Base-by-base conservation (phyloP, 2,797 vertebrate species). In the Pangasius djambal region DNA sequence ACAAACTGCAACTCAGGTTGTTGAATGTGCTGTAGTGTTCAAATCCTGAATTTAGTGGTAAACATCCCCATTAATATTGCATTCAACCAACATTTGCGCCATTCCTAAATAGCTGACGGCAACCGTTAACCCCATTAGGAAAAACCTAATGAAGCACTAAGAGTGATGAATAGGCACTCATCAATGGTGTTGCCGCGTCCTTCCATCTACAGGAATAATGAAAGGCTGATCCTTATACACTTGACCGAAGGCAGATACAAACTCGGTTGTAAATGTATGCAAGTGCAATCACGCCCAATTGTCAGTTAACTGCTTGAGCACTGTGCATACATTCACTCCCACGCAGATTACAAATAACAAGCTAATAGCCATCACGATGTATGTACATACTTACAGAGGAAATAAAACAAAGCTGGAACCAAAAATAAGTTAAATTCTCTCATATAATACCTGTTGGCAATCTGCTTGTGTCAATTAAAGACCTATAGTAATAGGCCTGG, bases 381-480 rank as follows among this genome's bases (percentile, higher is more conserved):
- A 96, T 96, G 88, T 95, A 96, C 95, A 96, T 92, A 95, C 92
- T 92, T 95, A 95, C 94, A 63, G 65, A 83, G 95, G 93, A 93
- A 90, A 90, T 89, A 85, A n/a, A 90, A 87, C 86, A 83, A 44
- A 48, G 81, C 22, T 82, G 91, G 91, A 91, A 90, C 87, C 65
- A 95, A 86, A 94, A 96, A 97, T 96, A 96, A 97, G 92, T 96
- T 96, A 96, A 94, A 94, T 94, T 86, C 92, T 93, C 92, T 95
- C 91, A 95, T 94, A 94, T 93, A 95, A 95, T 93, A 93, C 91
- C 90, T 91, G 91, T 81, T 90, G 90, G 92, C 91, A 81, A 88
- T 81, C 78, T 22, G 91, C 88, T 90, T 91, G 89, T 92, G 92
- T 84, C 94, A 90, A 91, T 81, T 79, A 92, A 91, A 93, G 65